Conservation (phyloP, 2,113 vertebrate species). For the Microtus oregoni region DNA sequence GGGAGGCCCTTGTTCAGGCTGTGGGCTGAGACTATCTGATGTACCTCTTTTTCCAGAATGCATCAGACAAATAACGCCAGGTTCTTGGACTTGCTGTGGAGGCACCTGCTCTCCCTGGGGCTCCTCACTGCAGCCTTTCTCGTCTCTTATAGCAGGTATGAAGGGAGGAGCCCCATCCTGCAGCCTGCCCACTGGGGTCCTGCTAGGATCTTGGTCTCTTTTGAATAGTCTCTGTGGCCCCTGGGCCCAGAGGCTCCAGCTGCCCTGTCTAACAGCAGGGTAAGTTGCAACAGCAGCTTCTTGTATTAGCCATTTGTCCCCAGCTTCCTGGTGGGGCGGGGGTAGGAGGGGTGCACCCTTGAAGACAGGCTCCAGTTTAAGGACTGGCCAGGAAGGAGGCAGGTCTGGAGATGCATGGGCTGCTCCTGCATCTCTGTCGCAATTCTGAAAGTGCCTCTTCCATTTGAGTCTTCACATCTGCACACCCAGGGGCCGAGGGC, state of each 20-base stretch:
- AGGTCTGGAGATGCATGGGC: neutral
- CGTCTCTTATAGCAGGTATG: constrained; percentile 98
- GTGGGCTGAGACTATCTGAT: constrained; percentile 58
- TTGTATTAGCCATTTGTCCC: neutral
- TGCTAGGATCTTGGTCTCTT: neutral
- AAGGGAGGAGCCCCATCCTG: neutral
- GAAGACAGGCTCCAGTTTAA: neutral
- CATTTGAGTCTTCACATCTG: neutral
- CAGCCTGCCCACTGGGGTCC: neutral
- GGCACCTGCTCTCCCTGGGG: constrained; percentile 95
- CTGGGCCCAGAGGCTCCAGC: neutral
- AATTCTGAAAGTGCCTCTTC: neutral
- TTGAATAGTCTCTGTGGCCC: neutral
- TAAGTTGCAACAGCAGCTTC: neutral
- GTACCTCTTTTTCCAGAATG: constrained; percentile 91
- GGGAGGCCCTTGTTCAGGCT: neutral
- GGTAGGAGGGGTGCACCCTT: no score
- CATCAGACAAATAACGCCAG: constrained; percentile 99
- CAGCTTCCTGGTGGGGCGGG: neutral
- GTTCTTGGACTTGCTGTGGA: constrained; percentile 98
- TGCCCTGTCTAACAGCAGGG: no score
- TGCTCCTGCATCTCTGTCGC: neutral
- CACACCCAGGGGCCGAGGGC: neutral
- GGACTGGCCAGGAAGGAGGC: neutral
- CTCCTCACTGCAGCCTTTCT: constrained; percentile 93